A percentile compares a stretch with the other conserved stretches of the same genome.
Evolutionary conservation across 2,113 vertebrate species (phyloP).

Genomic region (Lepus timidus): DNA sequence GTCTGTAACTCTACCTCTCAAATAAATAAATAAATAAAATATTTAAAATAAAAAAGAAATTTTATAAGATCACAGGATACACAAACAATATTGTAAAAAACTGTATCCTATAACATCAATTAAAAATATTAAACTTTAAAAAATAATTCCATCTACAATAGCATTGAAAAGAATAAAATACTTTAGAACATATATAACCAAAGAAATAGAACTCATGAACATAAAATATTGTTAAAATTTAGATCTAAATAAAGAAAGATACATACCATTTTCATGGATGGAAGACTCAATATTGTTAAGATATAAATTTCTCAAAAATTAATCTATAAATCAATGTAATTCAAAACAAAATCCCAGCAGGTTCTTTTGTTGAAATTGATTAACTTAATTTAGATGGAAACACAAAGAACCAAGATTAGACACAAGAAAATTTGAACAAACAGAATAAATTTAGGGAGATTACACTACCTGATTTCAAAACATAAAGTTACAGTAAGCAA

Average conservation of each 20-base stretch:
- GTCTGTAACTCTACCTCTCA: too few species aligned
- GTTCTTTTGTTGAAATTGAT: not conserved
- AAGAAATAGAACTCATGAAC: not conserved
- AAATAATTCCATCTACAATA: slow-evolving; percentile 24
- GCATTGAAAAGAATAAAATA: not conserved
- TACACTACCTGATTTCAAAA: not conserved
- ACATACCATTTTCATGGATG: not conserved
- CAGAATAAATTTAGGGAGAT: not conserved
- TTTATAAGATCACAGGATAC: not conserved
- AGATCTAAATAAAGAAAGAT: slow-evolving; percentile 9
- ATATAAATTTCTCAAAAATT: not conserved
- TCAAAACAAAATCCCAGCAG: not conserved
- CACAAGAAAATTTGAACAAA: not conserved
- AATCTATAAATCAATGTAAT: not conserved
- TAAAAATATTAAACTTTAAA: slow-evolving; percentile 12
- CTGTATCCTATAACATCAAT: not conserved
- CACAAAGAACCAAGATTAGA: not conserved
- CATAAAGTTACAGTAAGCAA: not conserved
- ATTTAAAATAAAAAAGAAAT: too few species aligned
- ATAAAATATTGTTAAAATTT: slow-evolving; percentile 7
- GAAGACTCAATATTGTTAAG: not conserved
- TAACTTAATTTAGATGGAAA: slow-evolving; percentile 22
- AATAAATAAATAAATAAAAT: too few species aligned
- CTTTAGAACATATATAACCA: not conserved
- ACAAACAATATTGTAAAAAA: not conserved